These are phyloP conservation scores for Chunga burmeisteri DNA, from an alignment of 2,113 vertebrate species.

Conservation along the genomic window DNA sequence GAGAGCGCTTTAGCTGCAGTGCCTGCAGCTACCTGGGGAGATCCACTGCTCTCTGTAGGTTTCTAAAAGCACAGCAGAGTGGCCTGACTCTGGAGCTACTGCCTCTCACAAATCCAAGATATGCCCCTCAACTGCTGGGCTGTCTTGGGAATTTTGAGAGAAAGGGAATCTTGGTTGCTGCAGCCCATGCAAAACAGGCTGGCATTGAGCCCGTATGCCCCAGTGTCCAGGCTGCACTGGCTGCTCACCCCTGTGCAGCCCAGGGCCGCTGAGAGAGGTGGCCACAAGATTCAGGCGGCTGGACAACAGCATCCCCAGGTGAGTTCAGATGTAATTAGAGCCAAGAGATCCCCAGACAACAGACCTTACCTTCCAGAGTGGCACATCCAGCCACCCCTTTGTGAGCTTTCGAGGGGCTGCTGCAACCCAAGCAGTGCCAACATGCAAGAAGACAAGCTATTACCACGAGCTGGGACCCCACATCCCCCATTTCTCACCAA, in stretches of 20 bases:
- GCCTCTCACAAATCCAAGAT: neutral
- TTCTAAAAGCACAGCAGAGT: neutral
- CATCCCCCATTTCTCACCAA: neutral
- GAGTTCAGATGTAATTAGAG: neutral
- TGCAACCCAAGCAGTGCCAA: neutral
- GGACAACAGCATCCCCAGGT: neutral
- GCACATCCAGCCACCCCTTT: neutral
- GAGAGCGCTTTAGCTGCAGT: neutral
- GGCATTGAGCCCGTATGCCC: rapidly evolving
- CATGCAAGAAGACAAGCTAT: neutral
- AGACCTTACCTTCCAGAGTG: neutral
- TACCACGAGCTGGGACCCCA: neutral
- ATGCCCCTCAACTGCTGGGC: neutral
- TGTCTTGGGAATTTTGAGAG: neutral
- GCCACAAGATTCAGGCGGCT: neutral
- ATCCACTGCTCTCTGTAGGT: neutral
- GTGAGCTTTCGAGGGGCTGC: neutral
- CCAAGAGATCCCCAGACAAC: neutral
- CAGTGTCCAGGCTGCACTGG: rapidly evolving
- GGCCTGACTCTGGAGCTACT: neutral
- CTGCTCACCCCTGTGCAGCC: neutral
- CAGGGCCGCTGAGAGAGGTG: neutral
- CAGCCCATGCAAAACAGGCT: neutral
- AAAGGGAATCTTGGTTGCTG: neutral
- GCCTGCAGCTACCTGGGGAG: neutral